phyloP scores from a whole-genome alignment of 2,888 invertebrate genomes.

The Andrena camellia region DNA sequence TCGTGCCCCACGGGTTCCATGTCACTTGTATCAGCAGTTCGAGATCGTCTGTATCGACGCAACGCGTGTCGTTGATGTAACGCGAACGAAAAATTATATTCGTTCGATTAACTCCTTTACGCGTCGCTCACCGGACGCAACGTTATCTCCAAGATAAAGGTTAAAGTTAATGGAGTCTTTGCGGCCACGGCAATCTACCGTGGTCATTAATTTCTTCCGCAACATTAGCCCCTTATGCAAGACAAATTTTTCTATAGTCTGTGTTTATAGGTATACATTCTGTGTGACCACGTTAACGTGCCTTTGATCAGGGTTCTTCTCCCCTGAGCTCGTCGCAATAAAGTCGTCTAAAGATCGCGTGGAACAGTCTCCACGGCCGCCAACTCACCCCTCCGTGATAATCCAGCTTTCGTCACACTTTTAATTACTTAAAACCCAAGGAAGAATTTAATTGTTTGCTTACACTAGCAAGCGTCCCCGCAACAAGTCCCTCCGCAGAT shows the following conservation, averaged over 20 bases:
- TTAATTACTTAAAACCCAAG: neutral
- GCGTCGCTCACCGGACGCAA: constrained; percentile 46
- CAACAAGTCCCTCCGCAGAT: constrained; percentile 25
- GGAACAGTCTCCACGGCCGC: constrained; percentile 9
- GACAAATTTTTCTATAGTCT: constrained; percentile 51
- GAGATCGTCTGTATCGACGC: neutral
- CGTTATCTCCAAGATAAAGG: constrained; percentile 55
- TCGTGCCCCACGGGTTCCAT: neutral
- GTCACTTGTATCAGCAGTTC: neutral
- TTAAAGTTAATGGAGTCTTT: constrained; percentile 60
- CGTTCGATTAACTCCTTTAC: constrained; percentile 52
- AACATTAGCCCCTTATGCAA: constrained; percentile 55
- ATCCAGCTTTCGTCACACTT: constrained; percentile 5
- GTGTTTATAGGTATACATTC: constrained; percentile 17
- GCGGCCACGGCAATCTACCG: constrained; percentile 55
- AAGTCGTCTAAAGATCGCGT: constrained; percentile 23
- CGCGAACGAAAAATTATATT: constrained; percentile 55
- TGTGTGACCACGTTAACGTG: constrained; percentile 36
- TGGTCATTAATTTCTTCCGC: constrained; percentile 65
- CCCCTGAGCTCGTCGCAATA: constrained; percentile 34
- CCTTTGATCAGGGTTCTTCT: constrained; percentile 39
- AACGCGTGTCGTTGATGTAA: constrained; percentile 37
- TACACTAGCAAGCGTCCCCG: constrained; percentile 18
- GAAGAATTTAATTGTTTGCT: constrained; percentile 27
- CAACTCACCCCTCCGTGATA: constrained; percentile 23